Base-by-base conservation (phyloP, 2,113 vertebrate species). In the Camarhynchus parvulus region DNA sequence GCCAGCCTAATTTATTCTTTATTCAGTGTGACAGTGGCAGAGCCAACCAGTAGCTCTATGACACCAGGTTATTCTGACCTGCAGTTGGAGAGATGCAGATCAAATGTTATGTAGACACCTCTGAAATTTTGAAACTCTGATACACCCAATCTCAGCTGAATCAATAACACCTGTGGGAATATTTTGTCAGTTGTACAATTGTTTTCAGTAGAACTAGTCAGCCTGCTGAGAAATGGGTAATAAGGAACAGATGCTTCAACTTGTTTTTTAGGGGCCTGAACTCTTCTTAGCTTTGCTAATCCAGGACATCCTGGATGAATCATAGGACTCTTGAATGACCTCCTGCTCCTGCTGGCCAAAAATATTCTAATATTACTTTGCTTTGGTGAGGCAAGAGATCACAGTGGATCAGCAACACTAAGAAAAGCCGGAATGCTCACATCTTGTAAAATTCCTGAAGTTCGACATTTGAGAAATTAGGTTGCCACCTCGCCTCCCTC, bases 251-350 rank as follows among this genome's bases (percentile, higher is more conserved):
- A 95, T 96, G 95, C 73, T 94, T 93, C 66, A 66, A 62, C 53
- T 94, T 94, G 83, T 94, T 95, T 94, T 91, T 50, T 89, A 96
- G 90, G 41, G 64, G 11, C 18, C 77, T 89, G 92, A 89, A 75
- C 33, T 23, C 86, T 92, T 87, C 90, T 95, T 90, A 89, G 90
- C 73, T 94, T 90, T 86, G 74, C 76, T 95, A 90, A 96, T 96
- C 72, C 92, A 95, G 88, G 86, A 96, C 86, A 89, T 93, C 92
- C 95, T 96, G 93, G 64, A 92, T 94, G 93, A 97, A 90, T 97
- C 95, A 96, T 13, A 84, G 61, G 86, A 63, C 79, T 84, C 53
- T 92, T 83, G 76, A 96, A 83, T 89, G 82, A 66, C 66, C 95
- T 96, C 11, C 41, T 77, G 46, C 89, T 85, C 46, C 53, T 83